These are phyloP conservation scores for Temnothorax rugatulus DNA, from an alignment of 2,888 invertebrate genomes.

Conservation along the genomic window DNA sequence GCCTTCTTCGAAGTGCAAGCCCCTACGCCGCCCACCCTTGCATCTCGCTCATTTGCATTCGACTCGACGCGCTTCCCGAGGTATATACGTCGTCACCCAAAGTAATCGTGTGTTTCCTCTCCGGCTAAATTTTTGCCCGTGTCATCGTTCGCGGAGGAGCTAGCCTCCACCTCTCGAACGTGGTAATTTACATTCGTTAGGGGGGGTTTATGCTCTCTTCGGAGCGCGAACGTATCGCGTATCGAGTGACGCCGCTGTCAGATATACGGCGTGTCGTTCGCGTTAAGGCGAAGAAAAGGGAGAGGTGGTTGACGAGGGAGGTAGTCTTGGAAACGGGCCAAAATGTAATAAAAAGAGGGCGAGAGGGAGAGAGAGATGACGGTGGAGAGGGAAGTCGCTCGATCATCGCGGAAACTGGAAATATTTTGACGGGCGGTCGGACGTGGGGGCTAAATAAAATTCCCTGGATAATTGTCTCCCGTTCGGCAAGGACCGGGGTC, in stretches of 20 bases:
- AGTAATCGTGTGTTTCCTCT: conserved; percentile 51
- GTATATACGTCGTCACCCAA: conserved; percentile 41
- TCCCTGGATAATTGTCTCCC: conserved; percentile 72
- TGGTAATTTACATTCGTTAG: conserved; percentile 53
- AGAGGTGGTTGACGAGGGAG: conserved; percentile 38
- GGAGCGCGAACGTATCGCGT: conserved; percentile 48
- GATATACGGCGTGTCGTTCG: conserved; percentile 69
- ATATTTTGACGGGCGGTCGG: conserved; percentile 71
- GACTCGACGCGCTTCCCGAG: conserved; percentile 21
- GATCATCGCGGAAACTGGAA: conserved; percentile 73
- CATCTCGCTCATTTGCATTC: conserved; percentile 59
- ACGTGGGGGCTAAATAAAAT: conserved; percentile 70
- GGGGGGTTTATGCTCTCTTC: conserved; percentile 39
- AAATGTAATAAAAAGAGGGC: conserved; percentile 20
- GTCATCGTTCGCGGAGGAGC: conserved; percentile 32
- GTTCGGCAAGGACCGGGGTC: conserved; percentile 58
- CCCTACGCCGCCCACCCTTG: conserved; percentile 47
- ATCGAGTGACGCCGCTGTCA: conserved; percentile 73
- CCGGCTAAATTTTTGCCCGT: conserved; percentile 47
- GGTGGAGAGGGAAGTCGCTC: conserved; percentile 54
- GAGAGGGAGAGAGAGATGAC: not conserved
- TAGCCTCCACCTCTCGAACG: conserved; percentile 37
- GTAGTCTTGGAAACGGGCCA: conserved; percentile 67
- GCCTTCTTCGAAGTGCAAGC: conserved; percentile 23
- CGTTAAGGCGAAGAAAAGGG: conserved; percentile 55